These are phyloP conservation scores for Alviniconcha marisindica DNA, from an alignment of 1,140 invertebrate species.

Conservation along the genomic window DNA sequence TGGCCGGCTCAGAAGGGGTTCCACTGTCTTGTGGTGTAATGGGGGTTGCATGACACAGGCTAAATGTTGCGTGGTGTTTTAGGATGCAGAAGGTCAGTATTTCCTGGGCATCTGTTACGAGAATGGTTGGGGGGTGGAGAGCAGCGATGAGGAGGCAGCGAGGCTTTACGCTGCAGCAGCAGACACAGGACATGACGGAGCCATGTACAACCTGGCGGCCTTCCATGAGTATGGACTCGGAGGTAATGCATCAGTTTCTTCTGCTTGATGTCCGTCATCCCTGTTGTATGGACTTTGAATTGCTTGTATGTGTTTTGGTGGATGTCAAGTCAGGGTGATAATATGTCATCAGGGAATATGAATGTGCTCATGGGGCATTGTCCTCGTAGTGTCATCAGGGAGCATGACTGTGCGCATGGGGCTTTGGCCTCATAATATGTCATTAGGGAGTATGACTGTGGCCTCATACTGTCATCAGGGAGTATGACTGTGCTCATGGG, in stretches of 20 bases:
- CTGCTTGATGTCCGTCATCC: neutral
- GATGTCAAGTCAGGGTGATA: no score
- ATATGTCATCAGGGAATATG: constrained; percentile 19
- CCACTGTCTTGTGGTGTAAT: no score
- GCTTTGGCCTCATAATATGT: no score
- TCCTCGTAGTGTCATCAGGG: neutral
- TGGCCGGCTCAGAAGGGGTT: no score
- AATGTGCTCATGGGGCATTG: no score
- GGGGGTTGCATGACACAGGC: no score
- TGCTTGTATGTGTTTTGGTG: neutral
- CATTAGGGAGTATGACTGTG: no score
- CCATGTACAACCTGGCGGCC: constrained; percentile 63
- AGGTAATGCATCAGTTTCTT: constrained; percentile 58
- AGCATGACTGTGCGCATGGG: no score
- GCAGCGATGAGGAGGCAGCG: constrained; percentile 61
- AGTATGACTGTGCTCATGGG: no score
- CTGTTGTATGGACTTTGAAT: neutral
- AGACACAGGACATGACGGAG: constrained; percentile 62
- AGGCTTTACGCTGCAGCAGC: constrained; percentile 62
- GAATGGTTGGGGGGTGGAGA: constrained; percentile 67
- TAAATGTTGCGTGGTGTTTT: neutral
- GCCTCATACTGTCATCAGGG: no score
- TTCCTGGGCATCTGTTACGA: constrained; percentile 72
- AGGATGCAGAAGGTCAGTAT: constrained; percentile 70
- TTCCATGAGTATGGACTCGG: constrained; percentile 68